A percentile compares a stretch with the other conserved stretches of the same genome.
Evolutionary conservation across 2,797 vertebrate species (phyloP).

Genomic region (Rousettus madagascariensis): DNA sequence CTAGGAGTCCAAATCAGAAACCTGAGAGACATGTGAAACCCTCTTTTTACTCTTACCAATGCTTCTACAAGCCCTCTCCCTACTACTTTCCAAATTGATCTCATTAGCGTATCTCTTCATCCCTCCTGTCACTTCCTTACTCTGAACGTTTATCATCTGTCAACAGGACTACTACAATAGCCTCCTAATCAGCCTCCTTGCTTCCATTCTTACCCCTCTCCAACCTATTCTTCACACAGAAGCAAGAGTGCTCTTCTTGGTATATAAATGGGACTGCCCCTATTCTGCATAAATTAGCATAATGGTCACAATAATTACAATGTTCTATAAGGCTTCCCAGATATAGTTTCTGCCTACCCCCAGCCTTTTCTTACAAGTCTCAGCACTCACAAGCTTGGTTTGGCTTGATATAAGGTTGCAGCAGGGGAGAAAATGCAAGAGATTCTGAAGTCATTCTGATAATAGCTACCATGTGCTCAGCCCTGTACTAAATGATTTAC

Average conservation of each 20-base stretch:
- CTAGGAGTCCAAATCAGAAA: background rate
- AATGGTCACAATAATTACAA: background rate
- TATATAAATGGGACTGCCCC: background rate
- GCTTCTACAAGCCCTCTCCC: background rate
- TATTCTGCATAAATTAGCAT: background rate
- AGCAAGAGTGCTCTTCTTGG: background rate
- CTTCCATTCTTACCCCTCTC: background rate
- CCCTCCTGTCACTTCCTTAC: background rate
- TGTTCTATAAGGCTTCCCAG: background rate
- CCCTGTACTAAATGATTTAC: background rate
- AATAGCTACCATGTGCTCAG: background rate
- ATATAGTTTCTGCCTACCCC: background rate
- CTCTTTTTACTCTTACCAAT: background rate
- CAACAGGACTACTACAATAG: background rate
- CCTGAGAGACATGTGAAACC: background rate
- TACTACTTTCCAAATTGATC: background rate
- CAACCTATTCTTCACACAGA: background rate
- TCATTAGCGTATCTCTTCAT: background rate
- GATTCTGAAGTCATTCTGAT: background rate
- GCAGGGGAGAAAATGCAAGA: background rate
- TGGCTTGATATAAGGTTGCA: background rate
- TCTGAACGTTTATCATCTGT: background rate
- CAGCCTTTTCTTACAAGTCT: slow-evolving; percentile 20
- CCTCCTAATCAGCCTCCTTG: background rate
- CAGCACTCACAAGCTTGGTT: background rate